Conservation (phyloP, 2,888 invertebrate genomes). For the Scaptodrosophila latifasciaeformis region DNA sequence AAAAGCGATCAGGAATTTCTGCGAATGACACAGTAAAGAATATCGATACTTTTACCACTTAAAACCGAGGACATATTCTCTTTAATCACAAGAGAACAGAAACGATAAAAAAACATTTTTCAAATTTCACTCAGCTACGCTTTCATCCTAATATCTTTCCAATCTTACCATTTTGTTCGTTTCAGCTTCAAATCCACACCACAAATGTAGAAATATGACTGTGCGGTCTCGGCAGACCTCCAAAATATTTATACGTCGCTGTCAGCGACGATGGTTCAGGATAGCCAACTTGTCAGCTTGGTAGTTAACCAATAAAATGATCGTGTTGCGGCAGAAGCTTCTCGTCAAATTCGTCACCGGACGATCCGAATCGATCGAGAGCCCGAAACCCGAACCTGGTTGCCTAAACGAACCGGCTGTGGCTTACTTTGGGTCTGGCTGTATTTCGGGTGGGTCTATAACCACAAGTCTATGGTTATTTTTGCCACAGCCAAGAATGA, state of each 20-base stretch:
- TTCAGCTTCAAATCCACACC: slow-evolving; percentile 66
- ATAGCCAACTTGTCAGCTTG: slow-evolving; percentile 49
- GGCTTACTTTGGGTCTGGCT: slow-evolving; percentile 56
- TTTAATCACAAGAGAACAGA: too few species aligned
- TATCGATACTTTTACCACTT: too few species aligned
- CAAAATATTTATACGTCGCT: slow-evolving; percentile 71
- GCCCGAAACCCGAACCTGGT: slow-evolving; percentile 36
- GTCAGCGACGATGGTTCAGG: slow-evolving; percentile 52
- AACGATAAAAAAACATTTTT: too few species aligned
- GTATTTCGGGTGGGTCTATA: slow-evolving; percentile 14
- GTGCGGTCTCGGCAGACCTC: slow-evolving; percentile 57
- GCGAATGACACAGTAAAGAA: slow-evolving; percentile 23
- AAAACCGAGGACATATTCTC: too few species aligned
- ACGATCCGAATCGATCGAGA: too few species aligned
- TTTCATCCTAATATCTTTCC: too few species aligned
- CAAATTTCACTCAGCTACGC: too few species aligned
- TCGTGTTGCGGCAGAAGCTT: slow-evolving; percentile 53
- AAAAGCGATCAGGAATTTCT: slow-evolving; percentile 68
- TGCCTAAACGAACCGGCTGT: slow-evolving; percentile 53
- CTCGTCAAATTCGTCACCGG: slow-evolving; percentile 36
- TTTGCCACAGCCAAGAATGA: slow-evolving; percentile 40
- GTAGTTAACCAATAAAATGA: slow-evolving; percentile 30
- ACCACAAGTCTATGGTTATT: background rate
- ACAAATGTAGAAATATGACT: slow-evolving; percentile 70
- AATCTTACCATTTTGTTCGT: slow-evolving; percentile 62